phyloP scores from a whole-genome alignment of 2,113 vertebrate genomes.

The Piaya cayana region DNA sequence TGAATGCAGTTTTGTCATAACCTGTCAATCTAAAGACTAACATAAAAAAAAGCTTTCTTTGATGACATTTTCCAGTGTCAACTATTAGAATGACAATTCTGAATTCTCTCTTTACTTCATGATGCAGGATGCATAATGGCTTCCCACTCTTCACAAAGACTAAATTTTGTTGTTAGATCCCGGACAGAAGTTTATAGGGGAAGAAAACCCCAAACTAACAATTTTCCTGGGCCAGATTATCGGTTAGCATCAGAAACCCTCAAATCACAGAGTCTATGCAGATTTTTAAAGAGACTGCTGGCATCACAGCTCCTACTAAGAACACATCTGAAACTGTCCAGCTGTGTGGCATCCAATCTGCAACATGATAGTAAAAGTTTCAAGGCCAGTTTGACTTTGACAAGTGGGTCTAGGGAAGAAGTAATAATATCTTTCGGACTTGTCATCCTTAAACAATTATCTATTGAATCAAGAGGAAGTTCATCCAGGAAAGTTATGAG shows the following conservation, averaged over 20 bases:
- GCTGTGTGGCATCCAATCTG: neutral
- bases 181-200: neutral
- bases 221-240: neutral
- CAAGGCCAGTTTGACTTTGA: neutral
- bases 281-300: neutral
- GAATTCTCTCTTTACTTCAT: slow-evolving; percentile 71
- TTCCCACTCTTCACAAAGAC: neutral
- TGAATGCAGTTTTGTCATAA: slow-evolving; percentile 84
- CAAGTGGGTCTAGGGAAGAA: neutral
- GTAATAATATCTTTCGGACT: neutral
- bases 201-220: neutral
- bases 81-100: slow-evolving; percentile 81
- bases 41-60: slow-evolving; percentile 81
- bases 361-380: neutral
- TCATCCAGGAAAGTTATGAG: fast-evolving
- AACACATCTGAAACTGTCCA: neutral
- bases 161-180: neutral
- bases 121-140: slow-evolving; percentile 56
- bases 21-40: slow-evolving; percentile 82
- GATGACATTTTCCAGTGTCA: slow-evolving; percentile 83
- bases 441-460: neutral
- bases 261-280: neutral
- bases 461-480: neutral
- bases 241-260: neutral
- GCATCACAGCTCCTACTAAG: neutral